A percentile compares a stretch with the other conserved stretches of the same genome.
These are phyloP conservation scores for Megalops cyprinoides DNA, from an alignment of 2,797 vertebrate species.

Conservation along the genomic window DNA sequence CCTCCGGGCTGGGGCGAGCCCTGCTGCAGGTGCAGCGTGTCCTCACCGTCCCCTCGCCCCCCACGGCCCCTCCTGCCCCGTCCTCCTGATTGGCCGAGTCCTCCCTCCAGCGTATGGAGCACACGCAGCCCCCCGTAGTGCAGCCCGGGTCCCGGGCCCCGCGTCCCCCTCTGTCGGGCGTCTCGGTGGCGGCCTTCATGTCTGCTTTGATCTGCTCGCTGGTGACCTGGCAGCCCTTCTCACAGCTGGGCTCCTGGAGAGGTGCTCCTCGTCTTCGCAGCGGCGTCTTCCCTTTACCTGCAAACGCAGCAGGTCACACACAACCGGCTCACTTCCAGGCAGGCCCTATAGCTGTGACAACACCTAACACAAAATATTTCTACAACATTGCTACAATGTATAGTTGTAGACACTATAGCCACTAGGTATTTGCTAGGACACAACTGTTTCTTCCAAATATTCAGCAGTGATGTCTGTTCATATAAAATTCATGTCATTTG, in stretches of 20 bases:
- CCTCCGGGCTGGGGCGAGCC: constrained; percentile 59
- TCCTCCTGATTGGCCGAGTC: constrained; percentile 51
- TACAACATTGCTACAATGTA: too few species aligned
- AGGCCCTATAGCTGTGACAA: neutral
- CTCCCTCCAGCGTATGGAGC: constrained; percentile 57
- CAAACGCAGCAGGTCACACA: constrained; percentile 18
- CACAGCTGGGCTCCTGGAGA: constrained; percentile 83
- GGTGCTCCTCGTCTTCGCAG: constrained; percentile 77
- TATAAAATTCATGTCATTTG: too few species aligned
- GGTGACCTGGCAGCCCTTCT: constrained; percentile 97
- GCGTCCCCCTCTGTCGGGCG: constrained; percentile 59
- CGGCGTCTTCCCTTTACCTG: constrained; percentile 95
- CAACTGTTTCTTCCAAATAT: neutral
- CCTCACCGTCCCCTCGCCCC: constrained; percentile 61
- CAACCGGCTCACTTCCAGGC: neutral
- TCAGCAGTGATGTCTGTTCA: neutral
- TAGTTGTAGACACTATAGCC: too few species aligned
- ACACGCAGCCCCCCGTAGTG: constrained; percentile 47
- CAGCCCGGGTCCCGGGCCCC: constrained; percentile 65
- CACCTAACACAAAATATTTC: neutral
- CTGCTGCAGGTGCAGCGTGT: constrained; percentile 74
- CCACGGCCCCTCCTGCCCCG: constrained; percentile 4
- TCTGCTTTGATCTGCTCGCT: constrained; percentile 99
- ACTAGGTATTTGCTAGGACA: too few species aligned
- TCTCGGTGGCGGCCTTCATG: constrained; percentile 94